Base-by-base conservation (phyloP, 2,113 vertebrate genomes). In the Acrocephalus kingi region DNA sequence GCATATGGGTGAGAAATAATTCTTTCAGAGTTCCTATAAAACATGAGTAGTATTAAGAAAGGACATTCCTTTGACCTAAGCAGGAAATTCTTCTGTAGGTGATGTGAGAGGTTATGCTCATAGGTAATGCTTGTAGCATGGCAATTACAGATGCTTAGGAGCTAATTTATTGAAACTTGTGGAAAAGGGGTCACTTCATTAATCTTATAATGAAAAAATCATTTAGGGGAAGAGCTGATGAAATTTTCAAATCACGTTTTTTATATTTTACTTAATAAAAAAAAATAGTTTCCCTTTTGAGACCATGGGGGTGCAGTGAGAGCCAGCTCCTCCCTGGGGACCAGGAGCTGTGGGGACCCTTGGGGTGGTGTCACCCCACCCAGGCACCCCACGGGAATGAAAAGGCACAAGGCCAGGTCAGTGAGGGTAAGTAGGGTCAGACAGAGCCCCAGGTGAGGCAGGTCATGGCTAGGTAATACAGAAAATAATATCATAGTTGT, bases 81-180 rank as follows among this genome's bases (percentile, higher is more conserved):
- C 67, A 90, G 49, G 59, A 87, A 73, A 79, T 88, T 71, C 56
- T 89, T 81, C 59, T 79, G 62, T 63, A 81, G 84, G 68, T 93
- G 31, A 69, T 71, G 31, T 56, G 85, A 90, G 79, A 90, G 88
- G 79, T 91, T 95, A 91, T 83, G 79, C 51, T 92, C 35, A 46
- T n/a, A 77, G 76, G 72, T 86, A 81, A 73, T 52, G 43, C 63
- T 73, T 84, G 63, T 45, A 83, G 89, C 46, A 20, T 51, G 58
- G 51, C 68, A 89, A 74, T 88, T 94, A 86, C 67, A 74, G 54
- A 69, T 92, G 46, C 37, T 77, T 35, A 48, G 59, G 55, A 92
- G 51, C 23, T 90, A 83, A 66, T 80, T 85, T 80, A 76, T 62
- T 62, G 41, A 74, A 95, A 84, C 13, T 27, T 46, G 41, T 46